phyloP scores from a whole-genome alignment of 2,113 vertebrate species.

The Thamnophis sirtalis region DNA sequence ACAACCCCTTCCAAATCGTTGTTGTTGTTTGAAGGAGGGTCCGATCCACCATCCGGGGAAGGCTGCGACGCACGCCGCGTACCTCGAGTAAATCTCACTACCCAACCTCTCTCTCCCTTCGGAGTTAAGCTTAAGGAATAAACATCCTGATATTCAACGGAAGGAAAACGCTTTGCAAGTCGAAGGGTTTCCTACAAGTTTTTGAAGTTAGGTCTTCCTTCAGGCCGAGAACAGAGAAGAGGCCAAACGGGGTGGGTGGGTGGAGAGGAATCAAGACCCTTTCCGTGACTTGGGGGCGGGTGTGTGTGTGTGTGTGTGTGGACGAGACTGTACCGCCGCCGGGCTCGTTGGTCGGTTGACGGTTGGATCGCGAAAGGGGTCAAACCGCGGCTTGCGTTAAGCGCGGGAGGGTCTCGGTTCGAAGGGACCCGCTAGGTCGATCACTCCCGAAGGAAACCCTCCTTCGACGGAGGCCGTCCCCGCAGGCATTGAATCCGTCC shows the following conservation, averaged over 20 bases:
- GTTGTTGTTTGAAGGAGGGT: not conserved
- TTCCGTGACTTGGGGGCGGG: not conserved
- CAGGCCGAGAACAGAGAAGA: not conserved
- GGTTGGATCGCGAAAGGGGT: not conserved
- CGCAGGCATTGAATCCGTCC: slow-evolving; percentile 77
- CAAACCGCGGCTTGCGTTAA: not conserved
- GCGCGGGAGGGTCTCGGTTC: not conserved
- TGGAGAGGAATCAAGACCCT: not conserved
- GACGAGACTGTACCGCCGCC: not conserved
- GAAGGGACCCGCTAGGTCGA: not conserved
- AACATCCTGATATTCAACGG: not conserved
- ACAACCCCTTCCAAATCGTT: not conserved
- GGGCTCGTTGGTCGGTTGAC: not conserved
- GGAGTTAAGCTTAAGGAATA: not conserved
- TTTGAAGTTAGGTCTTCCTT: not conserved
- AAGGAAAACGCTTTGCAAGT: not conserved
- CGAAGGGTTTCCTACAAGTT: not conserved
- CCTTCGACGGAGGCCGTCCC: slow-evolving; percentile 65
- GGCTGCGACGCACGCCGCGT: not conserved
- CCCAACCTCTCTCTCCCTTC: not conserved
- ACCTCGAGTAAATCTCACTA: not conserved
- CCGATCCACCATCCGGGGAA: not conserved
- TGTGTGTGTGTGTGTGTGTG: too few relatives aligned
- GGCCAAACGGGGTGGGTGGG: not conserved
- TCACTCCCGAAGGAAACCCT: slow-evolving; percentile 63